phyloP scores from a whole-genome alignment of 2,888 invertebrate species.

The Omphaloscelis lunosa region DNA sequence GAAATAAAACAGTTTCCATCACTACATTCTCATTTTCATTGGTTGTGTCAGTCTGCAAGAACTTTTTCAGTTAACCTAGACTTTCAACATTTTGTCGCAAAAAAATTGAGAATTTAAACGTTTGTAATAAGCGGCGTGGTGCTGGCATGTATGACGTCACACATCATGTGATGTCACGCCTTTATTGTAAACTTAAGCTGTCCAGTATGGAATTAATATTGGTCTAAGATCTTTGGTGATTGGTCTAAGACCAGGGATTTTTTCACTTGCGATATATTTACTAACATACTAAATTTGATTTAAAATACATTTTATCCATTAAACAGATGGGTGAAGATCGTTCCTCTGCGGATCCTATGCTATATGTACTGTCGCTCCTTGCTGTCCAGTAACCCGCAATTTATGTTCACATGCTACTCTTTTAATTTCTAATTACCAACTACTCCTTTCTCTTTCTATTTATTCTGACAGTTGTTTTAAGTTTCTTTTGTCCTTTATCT shows the following conservation, averaged over 20 bases:
- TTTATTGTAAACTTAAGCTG: background rate
- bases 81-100: background rate
- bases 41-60: background rate
- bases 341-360: too few species aligned
- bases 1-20: conserved; percentile 12
- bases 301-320: too few species aligned
- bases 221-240: too few species aligned
- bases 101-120: too few species aligned
- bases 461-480: background rate
- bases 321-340: too few species aligned
- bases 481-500: background rate
- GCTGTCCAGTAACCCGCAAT: too few species aligned
- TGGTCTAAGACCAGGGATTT: too few species aligned
- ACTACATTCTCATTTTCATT: background rate
- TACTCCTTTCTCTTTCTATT: background rate
- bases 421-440: background rate
- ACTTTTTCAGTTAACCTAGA: background rate
- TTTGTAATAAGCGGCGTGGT: too few species aligned
- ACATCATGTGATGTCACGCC: conserved; percentile 1
- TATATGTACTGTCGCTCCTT: too few species aligned
- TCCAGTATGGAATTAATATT: too few species aligned
- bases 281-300: too few species aligned
- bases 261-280: too few species aligned
- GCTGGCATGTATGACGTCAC: background rate
- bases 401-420: background rate